Evolutionary conservation across 1,140 invertebrate genomes (phyloP).

Genomic region (Leptopilina boulardi): DNA sequence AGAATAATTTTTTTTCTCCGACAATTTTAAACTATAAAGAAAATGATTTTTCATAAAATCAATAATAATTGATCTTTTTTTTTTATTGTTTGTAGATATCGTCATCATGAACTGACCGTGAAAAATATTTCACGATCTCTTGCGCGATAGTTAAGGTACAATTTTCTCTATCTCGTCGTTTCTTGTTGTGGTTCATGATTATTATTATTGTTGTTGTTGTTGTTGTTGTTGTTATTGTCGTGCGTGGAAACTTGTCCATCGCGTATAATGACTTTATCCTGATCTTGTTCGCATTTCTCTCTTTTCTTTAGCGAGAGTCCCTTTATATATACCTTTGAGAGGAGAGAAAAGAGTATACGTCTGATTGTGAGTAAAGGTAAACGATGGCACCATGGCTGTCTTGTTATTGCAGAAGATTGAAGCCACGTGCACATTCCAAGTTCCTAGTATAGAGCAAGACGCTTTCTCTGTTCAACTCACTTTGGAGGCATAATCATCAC

Average conservation of each 20-base stretch:
- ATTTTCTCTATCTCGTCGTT: not conserved
- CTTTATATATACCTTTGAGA: conserved; percentile 43
- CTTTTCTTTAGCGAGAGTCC: conserved; percentile 43
- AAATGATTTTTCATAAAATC: too few species aligned
- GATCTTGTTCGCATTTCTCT: conserved; percentile 53
- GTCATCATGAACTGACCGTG: too few species aligned
- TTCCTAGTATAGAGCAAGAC: not conserved
- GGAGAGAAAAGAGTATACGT: conserved; percentile 52
- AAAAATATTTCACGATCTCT: not conserved
- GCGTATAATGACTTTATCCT: conserved; percentile 64
- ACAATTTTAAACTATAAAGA: too few species aligned
- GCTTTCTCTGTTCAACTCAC: not conserved
- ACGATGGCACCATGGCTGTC: conserved; percentile 22
- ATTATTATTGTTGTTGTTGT: not conserved
- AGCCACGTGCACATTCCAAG: conserved; percentile 12
- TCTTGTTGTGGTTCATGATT: not conserved
- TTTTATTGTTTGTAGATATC: too few species aligned
- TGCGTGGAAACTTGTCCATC: conserved; percentile 52
- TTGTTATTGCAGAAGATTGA: conserved; percentile 31
- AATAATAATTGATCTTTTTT: too few species aligned
- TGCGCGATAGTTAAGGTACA: not conserved
- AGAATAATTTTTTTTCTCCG: too few species aligned
- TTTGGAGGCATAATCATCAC: not conserved
- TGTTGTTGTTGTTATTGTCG: not conserved
- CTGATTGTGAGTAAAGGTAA: conserved; percentile 30